Evolutionary conservation across 2,113 vertebrate genomes (phyloP).

Genomic region (Pitta sordida): DNA sequence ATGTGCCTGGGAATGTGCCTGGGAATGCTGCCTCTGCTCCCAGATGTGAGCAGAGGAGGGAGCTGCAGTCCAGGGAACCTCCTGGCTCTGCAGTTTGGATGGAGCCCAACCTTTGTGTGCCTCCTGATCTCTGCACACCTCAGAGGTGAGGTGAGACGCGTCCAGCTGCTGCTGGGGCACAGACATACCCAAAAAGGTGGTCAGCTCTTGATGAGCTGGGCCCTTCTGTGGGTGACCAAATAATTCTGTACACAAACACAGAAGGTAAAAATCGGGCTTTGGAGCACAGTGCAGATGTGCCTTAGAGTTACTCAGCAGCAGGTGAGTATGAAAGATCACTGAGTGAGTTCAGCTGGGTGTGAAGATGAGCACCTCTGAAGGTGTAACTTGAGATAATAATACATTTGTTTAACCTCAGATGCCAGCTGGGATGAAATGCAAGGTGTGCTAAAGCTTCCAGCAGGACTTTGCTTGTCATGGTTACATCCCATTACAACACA

Average conservation of each 20-base stretch:
- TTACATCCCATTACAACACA: not conserved
- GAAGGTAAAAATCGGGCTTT: rapidly evolving
- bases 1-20: not conserved
- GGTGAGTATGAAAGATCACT: not conserved
- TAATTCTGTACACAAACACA: not conserved
- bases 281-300: rapidly evolving
- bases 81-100: rapidly evolving
- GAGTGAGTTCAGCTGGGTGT: not conserved
- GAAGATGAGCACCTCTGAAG: not conserved
- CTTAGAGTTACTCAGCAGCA: rapidly evolving
- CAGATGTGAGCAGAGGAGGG: not conserved
- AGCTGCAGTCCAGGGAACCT: not conserved
- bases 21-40: not conserved
- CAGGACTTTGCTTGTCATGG: too few species aligned
- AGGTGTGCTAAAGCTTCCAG: not conserved
- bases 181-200: not conserved
- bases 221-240: rapidly evolving
- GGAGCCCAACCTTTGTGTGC: rapidly evolving
- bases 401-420: not conserved
- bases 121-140: rapidly evolving
- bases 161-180: not conserved
- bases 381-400: not conserved
- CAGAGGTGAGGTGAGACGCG: rapidly evolving
- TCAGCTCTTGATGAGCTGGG: rapidly evolving
- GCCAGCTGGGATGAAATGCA: not conserved